These are phyloP conservation scores for Danio rerio DNA, from an alignment of 2,113 vertebrate genomes.

Conservation along the genomic window DNA sequence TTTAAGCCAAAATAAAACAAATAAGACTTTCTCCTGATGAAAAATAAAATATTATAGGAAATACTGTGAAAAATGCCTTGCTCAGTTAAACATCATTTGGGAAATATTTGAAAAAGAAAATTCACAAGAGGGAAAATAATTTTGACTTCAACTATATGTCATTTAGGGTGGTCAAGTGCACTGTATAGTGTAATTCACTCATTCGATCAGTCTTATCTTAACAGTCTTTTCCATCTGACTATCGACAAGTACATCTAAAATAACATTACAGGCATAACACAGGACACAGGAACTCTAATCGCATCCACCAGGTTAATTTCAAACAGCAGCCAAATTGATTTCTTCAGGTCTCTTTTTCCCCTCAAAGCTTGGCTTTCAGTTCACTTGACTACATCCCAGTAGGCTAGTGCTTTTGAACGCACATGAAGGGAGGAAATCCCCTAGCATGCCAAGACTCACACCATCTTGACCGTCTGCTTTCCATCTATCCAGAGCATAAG, in stretches of 20 bases:
- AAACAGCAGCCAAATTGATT: not conserved
- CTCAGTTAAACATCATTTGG: too few species aligned
- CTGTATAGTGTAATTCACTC: not conserved
- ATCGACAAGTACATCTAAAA: not conserved
- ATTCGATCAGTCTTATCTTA: not conserved
- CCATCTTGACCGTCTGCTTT: slow-evolving; percentile 3
- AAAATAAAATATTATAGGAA: too few species aligned
- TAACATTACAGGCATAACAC: not conserved
- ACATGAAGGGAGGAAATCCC: not conserved
- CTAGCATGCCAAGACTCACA: not conserved
- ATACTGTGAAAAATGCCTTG: too few species aligned
- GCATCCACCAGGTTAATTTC: not conserved
- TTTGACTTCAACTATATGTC: too few species aligned
- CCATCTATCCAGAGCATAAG: not conserved
- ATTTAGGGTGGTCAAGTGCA: too few species aligned
- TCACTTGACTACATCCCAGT: not conserved
- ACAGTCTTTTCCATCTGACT: not conserved
- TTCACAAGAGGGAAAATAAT: too few species aligned
- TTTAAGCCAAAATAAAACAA: too few species aligned
- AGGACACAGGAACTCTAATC: not conserved
- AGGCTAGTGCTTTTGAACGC: not conserved
- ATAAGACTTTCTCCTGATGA: too few species aligned
- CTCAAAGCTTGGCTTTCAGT: slow-evolving; percentile 1
- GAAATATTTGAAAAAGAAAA: too few species aligned
- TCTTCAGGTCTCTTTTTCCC: not conserved